These are phyloP conservation scores for Scaptomyza graminum DNA, from an alignment of 1,140 invertebrate genomes.

Conservation along the genomic window DNA sequence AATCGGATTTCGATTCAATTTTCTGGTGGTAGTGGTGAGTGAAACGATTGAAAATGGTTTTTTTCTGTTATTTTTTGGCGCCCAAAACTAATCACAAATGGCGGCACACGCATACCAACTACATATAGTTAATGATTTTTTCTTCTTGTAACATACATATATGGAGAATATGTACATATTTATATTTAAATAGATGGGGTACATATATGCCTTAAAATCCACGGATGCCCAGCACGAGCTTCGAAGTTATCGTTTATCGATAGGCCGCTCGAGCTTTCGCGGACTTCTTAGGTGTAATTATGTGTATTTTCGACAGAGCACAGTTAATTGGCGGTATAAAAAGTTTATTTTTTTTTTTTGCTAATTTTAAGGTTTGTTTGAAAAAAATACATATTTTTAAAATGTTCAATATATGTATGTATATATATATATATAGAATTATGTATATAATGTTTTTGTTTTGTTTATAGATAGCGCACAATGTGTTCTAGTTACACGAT, in stretches of 20 bases:
- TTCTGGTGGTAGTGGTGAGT: slow-evolving; percentile 49
- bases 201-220: slow-evolving; percentile 20
- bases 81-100: slow-evolving; percentile 72
- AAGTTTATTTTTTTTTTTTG: slow-evolving; percentile 53
- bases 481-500: slow-evolving; percentile 53
- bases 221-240: slow-evolving; percentile 2
- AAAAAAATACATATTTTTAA: slow-evolving; percentile 51
- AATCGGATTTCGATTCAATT: slow-evolving; percentile 22
- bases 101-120: slow-evolving; percentile 62
- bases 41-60: slow-evolving; percentile 18
- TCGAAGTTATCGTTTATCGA: slow-evolving; percentile 9
- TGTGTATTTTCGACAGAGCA: slow-evolving; percentile 64
- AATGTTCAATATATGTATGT: slow-evolving; percentile 46
- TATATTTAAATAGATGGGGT: slow-evolving; percentile 32
- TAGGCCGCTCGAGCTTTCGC: neutral
- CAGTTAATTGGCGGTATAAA: slow-evolving; percentile 81
- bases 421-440: slow-evolving; percentile 21
- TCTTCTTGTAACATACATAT: slow-evolving; percentile 59
- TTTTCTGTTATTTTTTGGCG: neutral
- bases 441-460: slow-evolving; percentile 7
- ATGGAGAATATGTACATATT: slow-evolving; percentile 12
- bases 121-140: slow-evolving; percentile 37
- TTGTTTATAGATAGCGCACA: slow-evolving; percentile 55
- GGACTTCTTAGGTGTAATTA: neutral
- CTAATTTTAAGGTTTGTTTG: slow-evolving; percentile 17